Base-by-base conservation (phyloP, 2,888 invertebrate species). In the Drosophila differens region DNA sequence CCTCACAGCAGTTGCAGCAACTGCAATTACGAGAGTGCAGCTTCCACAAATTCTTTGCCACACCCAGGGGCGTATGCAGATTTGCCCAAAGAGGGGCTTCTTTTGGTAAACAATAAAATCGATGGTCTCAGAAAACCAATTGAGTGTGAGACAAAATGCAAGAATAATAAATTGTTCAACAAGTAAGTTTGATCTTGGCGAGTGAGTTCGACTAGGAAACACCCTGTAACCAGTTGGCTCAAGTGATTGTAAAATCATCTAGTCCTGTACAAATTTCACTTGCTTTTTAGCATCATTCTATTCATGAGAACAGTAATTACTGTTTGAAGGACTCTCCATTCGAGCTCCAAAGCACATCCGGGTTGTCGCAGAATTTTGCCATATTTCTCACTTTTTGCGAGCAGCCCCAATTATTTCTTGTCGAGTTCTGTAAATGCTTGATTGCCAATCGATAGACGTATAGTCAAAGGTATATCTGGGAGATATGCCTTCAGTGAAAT, bases 21-120 rank as follows among this genome's bases (percentile, higher is more conserved):
- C 47, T 41, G 67, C 59, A 70, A 59, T 53, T 49, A 67, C 12
- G 67, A 22, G 49, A 64, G 49, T 28, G 28, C 32, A 59, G 37
- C n/a, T 37, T 25, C 22, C 16, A 37, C 25, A 44, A 63, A 53
- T 32, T 25, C 14, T 30, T 37, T 47, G 58, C 41, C 39, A 6
- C 41, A 53, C 25, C 2, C 47, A 25, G 25, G 1, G 47, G 47
- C 47, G 16, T 9, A 16, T 16, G 47, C 25, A 6, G 44, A 14
- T 44, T 44, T 22, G 0, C 12, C 12, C 3, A 47, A 47, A 9
- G 16, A 25, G 9, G 47, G 25, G 2, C 39, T 10, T 41, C 5
- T 0, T n/a, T n/a, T 41, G 39, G 19, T 19, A 14, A 22, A 14
- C 22, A 22, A 7, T 12, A 22, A 44, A 14, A 7, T 14, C 22